A percentile compares a stretch with the other conserved stretches of the same genome.
phyloP scores from a whole-genome alignment of 2,888 invertebrate genomes.

The Trachelus troglodyta region DNA sequence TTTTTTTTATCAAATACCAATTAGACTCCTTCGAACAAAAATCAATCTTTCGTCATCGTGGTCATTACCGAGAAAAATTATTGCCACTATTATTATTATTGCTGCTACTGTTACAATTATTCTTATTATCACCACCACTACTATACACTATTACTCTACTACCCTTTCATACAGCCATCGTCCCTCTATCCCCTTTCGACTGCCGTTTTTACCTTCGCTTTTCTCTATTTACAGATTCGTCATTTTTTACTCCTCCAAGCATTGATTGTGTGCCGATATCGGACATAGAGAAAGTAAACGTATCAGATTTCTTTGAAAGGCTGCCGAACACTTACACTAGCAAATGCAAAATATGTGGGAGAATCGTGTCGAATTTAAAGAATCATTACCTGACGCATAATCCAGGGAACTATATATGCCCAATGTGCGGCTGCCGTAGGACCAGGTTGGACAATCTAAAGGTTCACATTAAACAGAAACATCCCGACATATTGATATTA shows the following conservation, averaged over 20 bases:
- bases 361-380: constrained; percentile 57
- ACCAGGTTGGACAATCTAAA: constrained; percentile 55
- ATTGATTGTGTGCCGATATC: constrained; percentile 47
- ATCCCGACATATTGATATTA: constrained; percentile 44
- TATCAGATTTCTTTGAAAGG: constrained; percentile 52
- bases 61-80: neutral
- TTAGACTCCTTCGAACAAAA: constrained; percentile 8
- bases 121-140: neutral
- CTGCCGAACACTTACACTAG: constrained; percentile 46
- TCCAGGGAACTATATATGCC: constrained; percentile 58
- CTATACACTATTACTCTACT: constrained; percentile 5
- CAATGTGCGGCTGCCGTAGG: constrained; percentile 55
- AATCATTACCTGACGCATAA: constrained; percentile 58
- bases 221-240: constrained; percentile 57
- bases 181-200: constrained; percentile 20
- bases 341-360: constrained; percentile 59
- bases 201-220: constrained; percentile 27
- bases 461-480: constrained; percentile 55
- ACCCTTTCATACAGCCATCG: constrained; percentile 18
- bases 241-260: constrained; percentile 52
- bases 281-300: constrained; percentile 47
- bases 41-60: neutral
- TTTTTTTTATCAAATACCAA: neutral
- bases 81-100: neutral
- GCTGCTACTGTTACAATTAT: neutral